A percentile compares a stretch with the other conserved stretches of the same genome.
These are phyloP conservation scores for Drosophila tripunctata DNA, from an alignment of 2,888 invertebrate species.

Conservation along the genomic window DNA sequence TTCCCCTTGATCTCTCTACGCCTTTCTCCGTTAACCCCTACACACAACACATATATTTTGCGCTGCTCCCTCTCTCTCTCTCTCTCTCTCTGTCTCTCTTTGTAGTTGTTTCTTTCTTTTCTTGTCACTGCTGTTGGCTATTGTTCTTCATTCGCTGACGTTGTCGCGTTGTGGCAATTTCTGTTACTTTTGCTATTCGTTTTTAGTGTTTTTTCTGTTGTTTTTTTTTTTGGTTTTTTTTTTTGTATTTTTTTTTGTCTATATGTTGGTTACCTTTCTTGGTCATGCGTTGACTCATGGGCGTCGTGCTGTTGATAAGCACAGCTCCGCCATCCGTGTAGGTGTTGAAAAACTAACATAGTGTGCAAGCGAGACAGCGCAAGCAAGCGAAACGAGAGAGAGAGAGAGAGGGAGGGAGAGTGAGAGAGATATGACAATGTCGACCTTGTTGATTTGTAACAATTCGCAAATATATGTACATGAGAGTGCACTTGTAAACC, in stretches of 20 bases:
- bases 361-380: neutral
- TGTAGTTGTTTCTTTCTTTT: slow-evolving; percentile 25
- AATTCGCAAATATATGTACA: slow-evolving; percentile 19
- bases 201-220: slow-evolving; percentile 11
- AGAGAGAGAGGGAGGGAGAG: neutral
- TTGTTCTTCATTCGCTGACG: slow-evolving; percentile 58
- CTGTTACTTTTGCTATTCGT: slow-evolving; percentile 51
- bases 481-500: slow-evolving; percentile 34
- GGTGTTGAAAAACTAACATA: slow-evolving; percentile 42
- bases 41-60: too few relatives aligned
- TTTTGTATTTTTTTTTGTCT: slow-evolving; percentile 38
- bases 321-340: slow-evolving; percentile 48
- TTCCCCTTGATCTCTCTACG: slow-evolving; percentile 4
- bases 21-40: neutral
- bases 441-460: slow-evolving; percentile 48
- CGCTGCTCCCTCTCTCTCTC: slow-evolving; percentile 6
- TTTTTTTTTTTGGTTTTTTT: slow-evolving; percentile 9
- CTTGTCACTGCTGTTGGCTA: slow-evolving; percentile 39
- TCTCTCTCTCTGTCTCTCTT: slow-evolving; percentile 4
- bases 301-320: slow-evolving; percentile 66
- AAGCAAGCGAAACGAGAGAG: neutral
- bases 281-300: slow-evolving; percentile 73
- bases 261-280: slow-evolving; percentile 69
- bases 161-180: slow-evolving; percentile 62
- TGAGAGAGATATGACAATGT: slow-evolving; percentile 30